Percentiles rank a stretch among this genome's conserved stretches.
phyloP scores from a whole-genome alignment of 2,113 vertebrate genomes.

The Mesoclemmys tuberculata region DNA sequence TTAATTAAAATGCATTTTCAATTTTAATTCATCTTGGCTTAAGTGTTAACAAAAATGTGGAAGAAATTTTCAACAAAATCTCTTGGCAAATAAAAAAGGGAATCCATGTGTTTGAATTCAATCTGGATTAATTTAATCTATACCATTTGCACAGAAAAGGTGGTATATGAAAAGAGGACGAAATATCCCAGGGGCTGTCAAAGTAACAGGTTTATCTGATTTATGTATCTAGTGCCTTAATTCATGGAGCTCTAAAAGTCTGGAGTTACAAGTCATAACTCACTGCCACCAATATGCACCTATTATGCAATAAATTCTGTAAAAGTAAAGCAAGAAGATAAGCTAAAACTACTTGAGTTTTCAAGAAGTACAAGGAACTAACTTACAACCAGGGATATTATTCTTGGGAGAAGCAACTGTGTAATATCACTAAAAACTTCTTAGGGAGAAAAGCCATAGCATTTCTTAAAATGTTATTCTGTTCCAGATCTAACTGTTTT shows the following conservation, averaged over 20 bases:
- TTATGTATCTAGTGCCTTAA: conserved; percentile 34
- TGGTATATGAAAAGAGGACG: background rate
- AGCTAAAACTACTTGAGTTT: background rate
- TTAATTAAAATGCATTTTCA: conserved; percentile 44
- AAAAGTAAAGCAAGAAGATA: conserved; percentile 4
- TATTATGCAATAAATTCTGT: conserved; percentile 14
- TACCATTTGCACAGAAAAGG: conserved; percentile 27
- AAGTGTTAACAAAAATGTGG: conserved; percentile 34
- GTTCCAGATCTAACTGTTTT: background rate
- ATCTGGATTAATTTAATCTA: conserved; percentile 45
- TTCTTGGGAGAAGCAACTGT: background rate
- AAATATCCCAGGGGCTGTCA: background rate
- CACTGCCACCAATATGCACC: background rate
- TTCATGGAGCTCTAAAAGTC: conserved; percentile 2
- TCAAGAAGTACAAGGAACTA: conserved; percentile 5
- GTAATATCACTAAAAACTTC: background rate
- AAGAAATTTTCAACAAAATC: conserved; percentile 8
- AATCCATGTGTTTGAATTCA: background rate
- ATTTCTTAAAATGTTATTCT: background rate
- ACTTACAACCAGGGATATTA: background rate
- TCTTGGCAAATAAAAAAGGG: conserved; percentile 62
- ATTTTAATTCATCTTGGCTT: conserved; percentile 35
- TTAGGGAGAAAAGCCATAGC: background rate
- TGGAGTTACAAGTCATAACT: background rate
- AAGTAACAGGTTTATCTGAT: conserved; percentile 38